phyloP scores from a whole-genome alignment of 2,888 invertebrate genomes.

The Drosophila anomelani region DNA sequence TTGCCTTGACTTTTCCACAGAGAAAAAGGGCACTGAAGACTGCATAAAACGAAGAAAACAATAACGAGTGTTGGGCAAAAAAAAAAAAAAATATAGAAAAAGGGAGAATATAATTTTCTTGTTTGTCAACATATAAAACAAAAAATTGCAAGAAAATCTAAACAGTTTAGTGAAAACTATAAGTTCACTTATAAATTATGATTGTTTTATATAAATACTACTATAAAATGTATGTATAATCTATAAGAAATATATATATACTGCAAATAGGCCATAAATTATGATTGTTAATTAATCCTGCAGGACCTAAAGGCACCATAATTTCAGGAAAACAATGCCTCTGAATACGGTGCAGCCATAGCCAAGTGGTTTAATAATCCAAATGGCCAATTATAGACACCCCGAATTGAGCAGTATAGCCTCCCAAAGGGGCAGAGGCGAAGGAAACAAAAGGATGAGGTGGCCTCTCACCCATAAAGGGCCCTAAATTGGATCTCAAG shows the following conservation, averaged over 20 bases:
- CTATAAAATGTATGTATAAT: no score
- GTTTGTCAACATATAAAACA: slow-evolving; percentile 14
- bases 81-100: no score
- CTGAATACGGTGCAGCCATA: not conserved
- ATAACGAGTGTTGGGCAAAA: not conserved
- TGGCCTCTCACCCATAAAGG: not conserved
- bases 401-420: not conserved
- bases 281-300: slow-evolving; percentile 1
- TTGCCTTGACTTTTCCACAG: slow-evolving; percentile 32
- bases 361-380: not conserved
- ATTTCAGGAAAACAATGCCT: not conserved
- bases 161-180: not conserved
- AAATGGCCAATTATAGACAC: not conserved
- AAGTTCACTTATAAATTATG: not conserved
- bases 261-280: not conserved
- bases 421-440: not conserved
- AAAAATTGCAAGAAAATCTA: no score
- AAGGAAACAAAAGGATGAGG: not conserved
- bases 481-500: not conserved
- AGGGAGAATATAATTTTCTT: slow-evolving; percentile 19
- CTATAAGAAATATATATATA: no score
- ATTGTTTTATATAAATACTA: no score
- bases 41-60: slow-evolving; percentile 6
- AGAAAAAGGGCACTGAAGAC: slow-evolving; percentile 17
- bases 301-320: not conserved